A percentile compares a stretch with the other conserved stretches of the same genome.
These are phyloP conservation scores for Oreochromis tanganicae DNA, from an alignment of 2,113 vertebrate species.

Conservation along the genomic window DNA sequence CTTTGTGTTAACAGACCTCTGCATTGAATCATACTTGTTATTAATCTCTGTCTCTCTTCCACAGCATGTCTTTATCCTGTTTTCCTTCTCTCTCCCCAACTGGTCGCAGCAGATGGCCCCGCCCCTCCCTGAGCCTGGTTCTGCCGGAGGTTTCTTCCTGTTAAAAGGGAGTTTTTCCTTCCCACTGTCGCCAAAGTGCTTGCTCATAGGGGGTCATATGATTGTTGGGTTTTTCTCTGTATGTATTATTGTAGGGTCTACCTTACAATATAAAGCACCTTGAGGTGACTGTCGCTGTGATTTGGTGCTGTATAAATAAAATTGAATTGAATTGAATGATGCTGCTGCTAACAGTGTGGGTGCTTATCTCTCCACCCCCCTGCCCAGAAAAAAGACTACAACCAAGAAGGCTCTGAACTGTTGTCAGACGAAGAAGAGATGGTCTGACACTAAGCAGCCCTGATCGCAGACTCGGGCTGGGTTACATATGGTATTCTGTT, in stretches of 20 bases:
- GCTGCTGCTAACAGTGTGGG: neutral
- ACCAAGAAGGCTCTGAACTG: neutral
- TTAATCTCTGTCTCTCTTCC: fast-evolving
- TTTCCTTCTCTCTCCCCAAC: neutral
- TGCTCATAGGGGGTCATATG: neutral
- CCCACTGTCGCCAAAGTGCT: fast-evolving
- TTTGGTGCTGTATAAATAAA: neutral
- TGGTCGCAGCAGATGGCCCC: fast-evolving
- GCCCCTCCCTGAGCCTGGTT: neutral
- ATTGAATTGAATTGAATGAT: neutral
- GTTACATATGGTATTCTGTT: neutral
- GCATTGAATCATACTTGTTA: fast-evolving
- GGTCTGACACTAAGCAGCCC: neutral
- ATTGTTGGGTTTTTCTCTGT: neutral
- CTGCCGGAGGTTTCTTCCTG: fast-evolving
- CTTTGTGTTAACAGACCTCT: neutral
- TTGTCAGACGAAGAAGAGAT: neutral
- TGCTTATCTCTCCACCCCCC: neutral
- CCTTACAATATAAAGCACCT: fast-evolving
- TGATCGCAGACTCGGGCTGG: neutral
- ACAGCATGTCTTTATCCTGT: neutral
- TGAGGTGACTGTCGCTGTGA: neutral
- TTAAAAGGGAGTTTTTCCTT: neutral
- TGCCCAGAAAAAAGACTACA: neutral
- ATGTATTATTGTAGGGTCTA: fast-evolving